These are phyloP conservation scores for Buteo buteo DNA, from an alignment of 2,113 vertebrate species.

Conservation along the genomic window DNA sequence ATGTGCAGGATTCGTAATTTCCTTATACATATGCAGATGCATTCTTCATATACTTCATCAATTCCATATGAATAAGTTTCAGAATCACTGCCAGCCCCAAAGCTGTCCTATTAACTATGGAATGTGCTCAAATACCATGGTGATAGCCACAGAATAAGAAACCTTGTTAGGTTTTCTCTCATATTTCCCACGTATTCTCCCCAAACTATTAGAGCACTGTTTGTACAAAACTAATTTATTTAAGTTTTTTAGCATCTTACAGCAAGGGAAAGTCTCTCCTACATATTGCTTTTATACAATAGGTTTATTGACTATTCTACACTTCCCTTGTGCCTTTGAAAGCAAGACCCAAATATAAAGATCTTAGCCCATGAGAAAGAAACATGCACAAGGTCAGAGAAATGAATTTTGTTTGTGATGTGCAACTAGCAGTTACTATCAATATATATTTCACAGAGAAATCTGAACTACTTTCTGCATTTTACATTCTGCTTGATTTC, in stretches of 20 bases:
- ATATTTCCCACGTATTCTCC: not conserved
- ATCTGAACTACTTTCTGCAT: not conserved
- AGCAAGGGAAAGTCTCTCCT: not conserved
- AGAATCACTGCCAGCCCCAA: not conserved
- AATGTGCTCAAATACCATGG: not conserved
- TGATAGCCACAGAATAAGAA: not conserved
- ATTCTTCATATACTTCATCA: not conserved
- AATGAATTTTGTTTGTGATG: not conserved
- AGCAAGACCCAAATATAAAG: not conserved
- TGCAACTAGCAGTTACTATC: not conserved
- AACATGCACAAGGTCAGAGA: not conserved
- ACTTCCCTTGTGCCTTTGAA: not conserved
- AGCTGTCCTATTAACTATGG: not conserved
- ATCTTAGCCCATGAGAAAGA: not conserved
- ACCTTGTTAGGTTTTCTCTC: not conserved
- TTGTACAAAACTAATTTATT: not conserved
- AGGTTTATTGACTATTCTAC: not conserved
- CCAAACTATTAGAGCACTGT: not conserved
- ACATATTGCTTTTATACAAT: not conserved
- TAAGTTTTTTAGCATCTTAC: not conserved
- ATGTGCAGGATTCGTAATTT: not conserved
- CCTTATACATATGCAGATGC: not conserved
- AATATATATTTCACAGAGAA: not conserved
- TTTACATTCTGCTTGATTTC: not conserved
- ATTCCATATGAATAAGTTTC: not conserved